A percentile compares a stretch with the other conserved stretches of the same genome.
Conservation (phyloP, 2,113 vertebrate species). For the Pseudorectes ferrugineus region DNA sequence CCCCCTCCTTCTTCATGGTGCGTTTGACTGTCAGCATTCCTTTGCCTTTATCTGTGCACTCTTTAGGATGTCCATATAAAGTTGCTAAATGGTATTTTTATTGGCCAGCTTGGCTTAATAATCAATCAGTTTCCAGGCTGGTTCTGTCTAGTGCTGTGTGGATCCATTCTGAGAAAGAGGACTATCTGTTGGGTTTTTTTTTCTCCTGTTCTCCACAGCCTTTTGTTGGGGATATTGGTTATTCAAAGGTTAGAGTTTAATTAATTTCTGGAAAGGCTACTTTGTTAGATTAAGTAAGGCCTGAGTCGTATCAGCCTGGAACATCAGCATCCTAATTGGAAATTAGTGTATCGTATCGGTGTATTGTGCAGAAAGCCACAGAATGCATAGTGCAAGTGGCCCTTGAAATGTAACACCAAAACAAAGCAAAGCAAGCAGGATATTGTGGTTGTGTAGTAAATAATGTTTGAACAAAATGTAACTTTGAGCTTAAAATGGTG, state of each 20-base stretch:
- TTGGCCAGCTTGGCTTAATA: slow-evolving; percentile 48
- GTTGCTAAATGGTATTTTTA: slow-evolving; percentile 63
- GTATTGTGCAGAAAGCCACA: background rate
- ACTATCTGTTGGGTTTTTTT: background rate
- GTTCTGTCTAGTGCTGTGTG: slow-evolving; percentile 37
- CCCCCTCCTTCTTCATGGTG: background rate
- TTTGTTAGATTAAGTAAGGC: background rate
- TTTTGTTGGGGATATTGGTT: background rate
- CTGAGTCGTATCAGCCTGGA: background rate
- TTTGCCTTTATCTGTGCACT: slow-evolving; percentile 26
- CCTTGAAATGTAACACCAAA: background rate
- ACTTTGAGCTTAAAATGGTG: background rate
- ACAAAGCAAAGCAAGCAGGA: background rate
- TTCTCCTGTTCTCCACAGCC: background rate
- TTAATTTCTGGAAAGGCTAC: slow-evolving; percentile 5
- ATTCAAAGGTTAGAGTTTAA: background rate
- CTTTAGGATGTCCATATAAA: slow-evolving; percentile 57
- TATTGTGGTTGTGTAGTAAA: background rate
- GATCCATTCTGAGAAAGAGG: slow-evolving; percentile 13
- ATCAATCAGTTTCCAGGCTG: slow-evolving; percentile 55
- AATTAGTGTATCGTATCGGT: background rate
- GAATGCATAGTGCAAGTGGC: background rate
- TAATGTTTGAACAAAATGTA: background rate
- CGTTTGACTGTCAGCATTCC: slow-evolving; percentile 35
- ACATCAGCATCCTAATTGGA: background rate